Percentiles rank a stretch among this genome's conserved stretches.
Conservation (phyloP, 1,140 invertebrate species). For the Ooceraea biroi region DNA sequence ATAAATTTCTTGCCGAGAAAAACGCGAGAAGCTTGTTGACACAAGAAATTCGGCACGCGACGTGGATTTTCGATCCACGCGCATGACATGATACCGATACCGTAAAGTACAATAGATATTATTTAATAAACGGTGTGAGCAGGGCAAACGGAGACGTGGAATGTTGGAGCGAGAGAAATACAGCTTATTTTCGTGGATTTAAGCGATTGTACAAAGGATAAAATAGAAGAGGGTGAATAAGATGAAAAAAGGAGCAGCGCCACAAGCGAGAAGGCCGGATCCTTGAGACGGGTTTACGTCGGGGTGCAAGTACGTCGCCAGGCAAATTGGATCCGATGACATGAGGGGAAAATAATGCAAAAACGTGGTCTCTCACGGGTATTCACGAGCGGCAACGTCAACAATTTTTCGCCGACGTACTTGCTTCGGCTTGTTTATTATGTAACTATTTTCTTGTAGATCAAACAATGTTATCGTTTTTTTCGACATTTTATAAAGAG, state of each 20-base stretch:
- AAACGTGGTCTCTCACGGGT: slow-evolving; percentile 28
- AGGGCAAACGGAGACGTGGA: background rate
- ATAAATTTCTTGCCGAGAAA: no score
- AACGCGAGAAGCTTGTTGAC: no score
- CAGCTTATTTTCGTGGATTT: slow-evolving; percentile 6
- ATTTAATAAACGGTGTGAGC: slow-evolving; percentile 38
- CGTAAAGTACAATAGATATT: slow-evolving; percentile 41
- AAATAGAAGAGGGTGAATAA: slow-evolving; percentile 7
- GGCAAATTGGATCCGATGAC: slow-evolving; percentile 59
- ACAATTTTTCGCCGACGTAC: slow-evolving; percentile 25
- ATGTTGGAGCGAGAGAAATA: slow-evolving; percentile 14
- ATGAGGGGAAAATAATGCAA: slow-evolving; percentile 51
- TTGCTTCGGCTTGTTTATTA: background rate
- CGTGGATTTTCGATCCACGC: slow-evolving; percentile 24
- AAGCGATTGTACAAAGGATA: slow-evolving; percentile 38
- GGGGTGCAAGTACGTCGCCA: slow-evolving; percentile 44
- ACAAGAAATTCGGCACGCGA: no score
- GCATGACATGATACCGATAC: slow-evolving; percentile 22
- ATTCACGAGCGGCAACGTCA: slow-evolving; percentile 4
- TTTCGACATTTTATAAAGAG: background rate
- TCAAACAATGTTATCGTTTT: background rate
- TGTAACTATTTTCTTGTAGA: background rate
- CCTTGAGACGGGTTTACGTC: slow-evolving; percentile 48
- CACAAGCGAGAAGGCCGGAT: slow-evolving; percentile 23
- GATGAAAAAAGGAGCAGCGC: background rate